These are phyloP conservation scores for Corythoichthys intestinalis DNA, from an alignment of 2,113 vertebrate genomes.

Conservation along the genomic window DNA sequence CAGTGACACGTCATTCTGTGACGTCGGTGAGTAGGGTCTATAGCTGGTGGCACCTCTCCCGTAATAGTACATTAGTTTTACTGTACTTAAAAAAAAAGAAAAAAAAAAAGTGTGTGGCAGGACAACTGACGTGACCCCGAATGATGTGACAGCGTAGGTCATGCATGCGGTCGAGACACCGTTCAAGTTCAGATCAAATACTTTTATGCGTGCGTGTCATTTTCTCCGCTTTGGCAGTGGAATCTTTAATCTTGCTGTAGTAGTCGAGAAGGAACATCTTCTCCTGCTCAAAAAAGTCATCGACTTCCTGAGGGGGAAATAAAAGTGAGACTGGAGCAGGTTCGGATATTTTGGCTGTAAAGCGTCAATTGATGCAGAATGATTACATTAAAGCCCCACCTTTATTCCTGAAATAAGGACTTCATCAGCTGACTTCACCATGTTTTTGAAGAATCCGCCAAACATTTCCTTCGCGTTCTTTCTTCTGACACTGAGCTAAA, in stretches of 20 bases:
- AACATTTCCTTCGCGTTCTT: slow-evolving; percentile 98
- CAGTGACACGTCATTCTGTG: too few relatives aligned
- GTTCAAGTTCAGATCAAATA: slow-evolving; percentile 42
- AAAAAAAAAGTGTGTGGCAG: not conserved
- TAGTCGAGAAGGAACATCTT: slow-evolving; percentile 94
- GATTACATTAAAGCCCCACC: slow-evolving; percentile 63
- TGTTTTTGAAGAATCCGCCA: slow-evolving; percentile 93
- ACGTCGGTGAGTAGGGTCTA: too few relatives aligned
- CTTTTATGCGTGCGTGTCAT: slow-evolving; percentile 97
- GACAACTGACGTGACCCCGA: not conserved
- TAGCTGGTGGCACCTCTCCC: too few relatives aligned
- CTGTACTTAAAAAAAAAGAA: too few relatives aligned
- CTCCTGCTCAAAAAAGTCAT: slow-evolving; percentile 98
- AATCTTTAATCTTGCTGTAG: slow-evolving; percentile 90
- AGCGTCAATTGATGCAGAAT: too few relatives aligned
- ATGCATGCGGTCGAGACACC: not conserved
- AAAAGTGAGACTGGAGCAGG: not conserved
- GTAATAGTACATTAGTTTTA: too few relatives aligned
- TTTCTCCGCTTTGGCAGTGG: slow-evolving; percentile 92
- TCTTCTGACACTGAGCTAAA: slow-evolving; percentile 87
- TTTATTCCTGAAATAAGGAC: slow-evolving; percentile 93
- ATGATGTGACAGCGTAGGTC: not conserved
- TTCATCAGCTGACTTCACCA: slow-evolving; percentile 94
- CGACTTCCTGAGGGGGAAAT: slow-evolving; percentile 80
- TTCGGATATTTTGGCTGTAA: not conserved